phyloP scores from a whole-genome alignment of 2,113 vertebrate genomes.

The Plecturocebus donacophilus region DNA sequence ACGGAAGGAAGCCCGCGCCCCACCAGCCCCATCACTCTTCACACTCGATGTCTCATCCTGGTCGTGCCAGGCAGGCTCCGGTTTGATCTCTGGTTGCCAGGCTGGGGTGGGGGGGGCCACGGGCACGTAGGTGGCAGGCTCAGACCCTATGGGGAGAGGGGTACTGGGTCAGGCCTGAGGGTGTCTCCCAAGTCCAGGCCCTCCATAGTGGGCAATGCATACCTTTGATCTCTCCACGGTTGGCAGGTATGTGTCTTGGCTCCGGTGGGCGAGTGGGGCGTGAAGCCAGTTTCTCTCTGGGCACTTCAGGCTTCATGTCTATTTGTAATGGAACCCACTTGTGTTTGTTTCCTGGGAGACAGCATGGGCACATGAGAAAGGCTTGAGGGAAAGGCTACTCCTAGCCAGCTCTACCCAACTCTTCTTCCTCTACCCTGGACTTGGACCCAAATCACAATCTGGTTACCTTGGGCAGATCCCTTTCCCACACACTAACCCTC shows the following conservation, averaged over 20 bases:
- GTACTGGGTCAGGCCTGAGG: neutral
- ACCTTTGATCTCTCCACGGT: slow-evolving; percentile 95
- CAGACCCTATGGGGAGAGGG: slow-evolving; percentile 62
- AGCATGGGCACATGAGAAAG: slow-evolving; percentile 57
- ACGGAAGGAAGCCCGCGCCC: slow-evolving; percentile 93
- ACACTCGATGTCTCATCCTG: slow-evolving; percentile 98
- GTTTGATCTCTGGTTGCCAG: slow-evolving; percentile 95
- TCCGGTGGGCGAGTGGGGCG: slow-evolving; percentile 96
- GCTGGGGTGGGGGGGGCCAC: slow-evolving; percentile 84
- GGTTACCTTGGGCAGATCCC: neutral
- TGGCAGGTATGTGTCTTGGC: slow-evolving; percentile 90
- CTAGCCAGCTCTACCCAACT: neutral
- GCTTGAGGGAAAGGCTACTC: slow-evolving; percentile 12
- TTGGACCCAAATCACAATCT: neutral
- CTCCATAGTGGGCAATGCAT: neutral
- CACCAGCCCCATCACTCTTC: slow-evolving; percentile 95
- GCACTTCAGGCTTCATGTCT: slow-evolving; percentile 97
- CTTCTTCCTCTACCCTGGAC: neutral
- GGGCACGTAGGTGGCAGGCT: slow-evolving; percentile 68
- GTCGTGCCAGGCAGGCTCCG: slow-evolving; percentile 94
- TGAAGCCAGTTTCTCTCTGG: slow-evolving; percentile 94
- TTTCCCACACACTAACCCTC: neutral
- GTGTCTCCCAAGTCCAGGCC: neutral
- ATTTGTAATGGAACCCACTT: slow-evolving; percentile 99
- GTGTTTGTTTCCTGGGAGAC: slow-evolving; percentile 94